Percentiles rank a stretch among this genome's conserved stretches.
Evolutionary conservation across 1,140 invertebrate genomes (phyloP).

Genomic region (Stenopsyche tienmushanensis): DNA sequence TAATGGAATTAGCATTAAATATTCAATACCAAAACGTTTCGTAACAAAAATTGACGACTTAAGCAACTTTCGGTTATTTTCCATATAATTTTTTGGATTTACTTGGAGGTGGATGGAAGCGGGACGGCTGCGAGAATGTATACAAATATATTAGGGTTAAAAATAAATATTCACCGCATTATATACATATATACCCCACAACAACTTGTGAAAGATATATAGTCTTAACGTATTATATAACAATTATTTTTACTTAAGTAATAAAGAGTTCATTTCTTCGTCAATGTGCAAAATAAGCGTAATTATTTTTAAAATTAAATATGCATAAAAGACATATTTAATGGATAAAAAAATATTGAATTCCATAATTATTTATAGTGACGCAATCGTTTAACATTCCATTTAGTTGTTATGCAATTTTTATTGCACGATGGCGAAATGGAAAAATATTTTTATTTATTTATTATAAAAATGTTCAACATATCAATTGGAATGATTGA

Average conservation of each 20-base stretch:
- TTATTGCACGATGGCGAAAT: no score
- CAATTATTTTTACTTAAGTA: not conserved
- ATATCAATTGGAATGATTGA: no score
- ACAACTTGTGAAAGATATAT: not conserved
- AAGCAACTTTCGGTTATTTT: no score
- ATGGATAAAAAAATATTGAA: slow-evolving; percentile 24
- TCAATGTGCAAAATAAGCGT: slow-evolving; percentile 36
- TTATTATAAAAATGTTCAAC: no score
- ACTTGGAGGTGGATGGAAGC: slow-evolving; percentile 37
- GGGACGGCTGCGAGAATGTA: slow-evolving; percentile 41
- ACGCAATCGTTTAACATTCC: not conserved
- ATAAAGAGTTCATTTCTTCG: not conserved
- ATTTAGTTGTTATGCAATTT: slow-evolving; percentile 15
- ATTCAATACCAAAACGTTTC: no score
- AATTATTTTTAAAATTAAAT: slow-evolving; percentile 13
- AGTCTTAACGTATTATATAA: slow-evolving; percentile 11
- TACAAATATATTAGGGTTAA: slow-evolving; percentile 7
- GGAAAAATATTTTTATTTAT: no score
- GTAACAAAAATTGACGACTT: no score
- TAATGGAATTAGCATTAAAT: no score
- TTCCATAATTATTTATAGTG: not conserved
- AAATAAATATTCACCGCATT: slow-evolving; percentile 7
- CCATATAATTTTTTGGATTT: no score
- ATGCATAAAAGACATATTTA: slow-evolving; percentile 10
- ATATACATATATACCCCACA: not conserved